Percentiles rank a stretch among this genome's conserved stretches.
Conservation (phyloP, 2,888 invertebrate genomes). For the Labia minor region DNA sequence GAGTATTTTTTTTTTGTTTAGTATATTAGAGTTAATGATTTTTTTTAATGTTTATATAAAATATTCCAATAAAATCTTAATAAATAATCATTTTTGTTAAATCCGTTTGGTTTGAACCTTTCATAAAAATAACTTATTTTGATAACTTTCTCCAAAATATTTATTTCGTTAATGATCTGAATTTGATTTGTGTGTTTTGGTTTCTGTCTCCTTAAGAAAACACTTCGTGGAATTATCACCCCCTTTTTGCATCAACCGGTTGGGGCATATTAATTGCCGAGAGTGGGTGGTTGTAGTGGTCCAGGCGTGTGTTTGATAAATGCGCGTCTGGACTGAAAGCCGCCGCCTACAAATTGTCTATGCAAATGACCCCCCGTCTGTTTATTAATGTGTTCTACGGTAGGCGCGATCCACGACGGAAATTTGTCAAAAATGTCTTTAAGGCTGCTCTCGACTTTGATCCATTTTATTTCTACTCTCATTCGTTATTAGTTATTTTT, state of each 20-base stretch:
- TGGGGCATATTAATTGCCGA: not conserved
- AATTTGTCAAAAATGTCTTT: not conserved
- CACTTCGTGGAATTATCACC: not conserved
- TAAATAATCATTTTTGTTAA: too few relatives aligned
- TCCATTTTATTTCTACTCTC: not conserved
- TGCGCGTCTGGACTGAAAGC: conserved; percentile 1
- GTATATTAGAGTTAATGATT: too few relatives aligned
- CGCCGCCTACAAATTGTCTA: conserved; percentile 13
- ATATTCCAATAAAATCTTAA: too few relatives aligned
- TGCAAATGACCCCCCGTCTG: conserved; percentile 3
- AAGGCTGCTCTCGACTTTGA: conserved; percentile 2
- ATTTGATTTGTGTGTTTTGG: too few relatives aligned
- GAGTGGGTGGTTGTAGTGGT: not conserved
- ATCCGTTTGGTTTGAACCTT: too few relatives aligned
- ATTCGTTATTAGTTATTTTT: not conserved
- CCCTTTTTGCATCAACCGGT: not conserved
- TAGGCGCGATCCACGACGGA: not conserved
- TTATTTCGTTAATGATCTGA: too few relatives aligned
- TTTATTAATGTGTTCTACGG: not conserved
- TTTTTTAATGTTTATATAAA: too few relatives aligned
- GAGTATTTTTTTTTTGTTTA: too few relatives aligned
- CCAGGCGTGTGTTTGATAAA: conserved; percentile 13
- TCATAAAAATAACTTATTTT: too few relatives aligned
- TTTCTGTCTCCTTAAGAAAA: not conserved
- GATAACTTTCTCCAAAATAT: too few relatives aligned